Base-by-base conservation (phyloP, 2,797 vertebrate genomes). In the Halcyon badia region DNA sequence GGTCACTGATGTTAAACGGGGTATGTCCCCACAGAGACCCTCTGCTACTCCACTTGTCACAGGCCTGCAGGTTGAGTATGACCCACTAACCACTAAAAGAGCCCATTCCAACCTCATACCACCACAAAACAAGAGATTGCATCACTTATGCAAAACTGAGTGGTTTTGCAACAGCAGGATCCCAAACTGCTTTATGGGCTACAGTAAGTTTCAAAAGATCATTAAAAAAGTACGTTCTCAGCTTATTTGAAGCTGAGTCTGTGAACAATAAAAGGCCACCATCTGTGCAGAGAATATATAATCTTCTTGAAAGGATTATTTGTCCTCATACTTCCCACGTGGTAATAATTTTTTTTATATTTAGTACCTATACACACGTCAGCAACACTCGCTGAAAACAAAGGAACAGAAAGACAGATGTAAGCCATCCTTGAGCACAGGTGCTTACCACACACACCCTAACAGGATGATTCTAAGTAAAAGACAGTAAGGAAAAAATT, bases 221-320 rank as follows among this genome's bases (percentile, higher is more conserved):
- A 49, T 65, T 68, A 0, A 5, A 89, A 80, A 82, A 39, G 7
- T 54, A 71, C 28, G 19, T 69, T 70, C 61, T 83, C 64, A 65
- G 37, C 46, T 87, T 78, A 90, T 35, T 83, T 87, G 73, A 83
- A 94, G 88, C 16, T 6, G 28, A 46, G 46, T 33, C 70, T 72
- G 66, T 54, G 66, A 89, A 81, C 24, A 54, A 76, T 81, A 90
- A 88, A 81, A 80, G 93, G 41, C 12, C 35, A 81, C 65, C 85
- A 90, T 86, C 72, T 88, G 83, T 65, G 39, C 33, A 80, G 68
- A 69, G 28, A 89, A 76, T 75, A 80, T 56, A 91, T 61, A 57
- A 86, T 46, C 57, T 88, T 90, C 65, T 90, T 84, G 62, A 93
- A 95, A 87, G 80, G 16, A 84, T 82, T 91, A 84, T 61, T 93